Evolutionary conservation across 2,113 vertebrate species (phyloP).

Genomic region (Cyanistes caeruleus): DNA sequence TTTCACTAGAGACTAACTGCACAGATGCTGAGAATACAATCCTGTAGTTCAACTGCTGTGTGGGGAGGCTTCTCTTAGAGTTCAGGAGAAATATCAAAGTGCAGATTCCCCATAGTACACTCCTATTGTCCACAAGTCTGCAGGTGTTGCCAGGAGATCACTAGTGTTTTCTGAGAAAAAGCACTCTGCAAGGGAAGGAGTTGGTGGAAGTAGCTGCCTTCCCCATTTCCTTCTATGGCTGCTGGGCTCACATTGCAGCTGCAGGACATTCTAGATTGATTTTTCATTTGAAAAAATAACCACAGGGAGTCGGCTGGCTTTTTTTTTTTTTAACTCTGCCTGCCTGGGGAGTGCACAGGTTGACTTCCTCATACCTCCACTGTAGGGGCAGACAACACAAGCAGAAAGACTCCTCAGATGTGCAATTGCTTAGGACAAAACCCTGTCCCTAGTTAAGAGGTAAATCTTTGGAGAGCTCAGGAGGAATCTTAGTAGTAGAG

Average conservation of each 20-base stretch:
- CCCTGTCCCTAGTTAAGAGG: not conserved
- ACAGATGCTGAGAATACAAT: conserved; percentile 9
- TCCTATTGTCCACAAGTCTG: conserved; percentile 1
- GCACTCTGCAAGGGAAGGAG: not conserved
- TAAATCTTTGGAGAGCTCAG: not conserved
- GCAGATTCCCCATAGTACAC: not conserved
- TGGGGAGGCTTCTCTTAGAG: not conserved
- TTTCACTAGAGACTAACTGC: conserved; percentile 6
- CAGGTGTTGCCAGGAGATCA: not conserved
- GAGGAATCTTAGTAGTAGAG: not conserved
- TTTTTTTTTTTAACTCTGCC: not conserved
- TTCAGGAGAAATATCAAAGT: not conserved
- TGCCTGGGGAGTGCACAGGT: not conserved
- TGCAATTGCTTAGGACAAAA: not conserved
- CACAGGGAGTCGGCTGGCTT: not conserved
- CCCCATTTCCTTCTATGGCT: not conserved
- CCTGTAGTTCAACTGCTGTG: not conserved
- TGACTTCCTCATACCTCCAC: accelerated
- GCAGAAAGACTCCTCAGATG: not conserved
- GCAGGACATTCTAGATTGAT: not conserved
- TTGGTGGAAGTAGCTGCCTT: not conserved
- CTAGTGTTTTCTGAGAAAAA: conserved; percentile 26
- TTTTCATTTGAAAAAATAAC: not conserved
- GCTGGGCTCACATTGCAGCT: not conserved
- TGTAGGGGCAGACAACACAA: not conserved